Percentiles rank a stretch among this genome's conserved stretches.
phyloP scores from a whole-genome alignment of 2,888 invertebrate genomes.

The Leucophora obtusa region DNA sequence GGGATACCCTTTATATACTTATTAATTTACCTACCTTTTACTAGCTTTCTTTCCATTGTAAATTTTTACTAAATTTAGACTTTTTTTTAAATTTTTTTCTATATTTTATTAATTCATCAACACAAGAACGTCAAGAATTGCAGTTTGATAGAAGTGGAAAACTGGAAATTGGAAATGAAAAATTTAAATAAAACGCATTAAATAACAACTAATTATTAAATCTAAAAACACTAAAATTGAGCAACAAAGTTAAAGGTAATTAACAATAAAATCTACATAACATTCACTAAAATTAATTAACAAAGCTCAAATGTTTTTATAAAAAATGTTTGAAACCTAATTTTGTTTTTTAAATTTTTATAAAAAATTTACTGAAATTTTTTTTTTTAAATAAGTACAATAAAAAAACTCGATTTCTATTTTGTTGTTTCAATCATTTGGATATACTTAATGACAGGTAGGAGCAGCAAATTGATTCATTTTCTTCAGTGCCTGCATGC shows the following conservation, averaged over 20 bases:
- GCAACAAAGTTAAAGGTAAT: conserved; percentile 19
- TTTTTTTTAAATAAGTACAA: not conserved
- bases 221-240: conserved; percentile 18
- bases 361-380: conserved; percentile 7
- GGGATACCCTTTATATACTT: too few relatives aligned
- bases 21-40: not conserved
- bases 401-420: not conserved
- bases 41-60: too few relatives aligned
- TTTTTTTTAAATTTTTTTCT: conserved; percentile 8
- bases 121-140: conserved; percentile 60
- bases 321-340: conserved; percentile 13
- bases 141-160: conserved; percentile 41
- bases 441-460: conserved; percentile 50
- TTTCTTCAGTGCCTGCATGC: conserved; percentile 64
- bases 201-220: not conserved
- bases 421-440: not conserved
- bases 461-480: conserved; percentile 64
- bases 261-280: conserved; percentile 16
- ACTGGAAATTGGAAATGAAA: not conserved
- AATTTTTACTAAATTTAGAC: too few relatives aligned
- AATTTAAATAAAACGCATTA: not conserved
- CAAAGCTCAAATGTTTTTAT: conserved; percentile 8
- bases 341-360: conserved; percentile 14
- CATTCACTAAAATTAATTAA: conserved; percentile 46
- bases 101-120: conserved; percentile 28